phyloP scores from a whole-genome alignment of 2,797 vertebrate species.

The Sebastes nivosus region DNA sequence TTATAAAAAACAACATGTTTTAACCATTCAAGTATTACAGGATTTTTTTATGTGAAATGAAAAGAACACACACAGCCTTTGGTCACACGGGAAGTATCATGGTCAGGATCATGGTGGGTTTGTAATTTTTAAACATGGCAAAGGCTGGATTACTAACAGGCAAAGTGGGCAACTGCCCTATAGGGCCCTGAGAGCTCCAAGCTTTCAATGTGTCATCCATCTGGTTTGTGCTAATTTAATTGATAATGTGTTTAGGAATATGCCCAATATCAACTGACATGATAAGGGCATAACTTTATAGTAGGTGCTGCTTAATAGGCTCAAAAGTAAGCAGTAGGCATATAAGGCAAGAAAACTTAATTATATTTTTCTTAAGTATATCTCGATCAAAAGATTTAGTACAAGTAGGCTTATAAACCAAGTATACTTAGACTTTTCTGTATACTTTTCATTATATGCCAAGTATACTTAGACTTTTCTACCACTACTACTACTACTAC shows the following conservation, averaged over 20 bases:
- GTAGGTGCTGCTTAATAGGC: too few relatives aligned
- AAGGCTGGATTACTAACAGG: conserved; percentile 4
- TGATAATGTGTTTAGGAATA: background rate
- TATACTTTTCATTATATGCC: too few relatives aligned
- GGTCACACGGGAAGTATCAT: accelerated
- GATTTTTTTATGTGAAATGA: background rate
- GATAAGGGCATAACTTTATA: background rate
- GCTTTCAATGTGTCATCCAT: background rate
- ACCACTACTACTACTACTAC: too few relatives aligned
- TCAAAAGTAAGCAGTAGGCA: too few relatives aligned
- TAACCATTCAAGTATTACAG: background rate
- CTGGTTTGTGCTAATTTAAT: background rate
- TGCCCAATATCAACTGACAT: background rate
- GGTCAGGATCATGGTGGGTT: background rate
- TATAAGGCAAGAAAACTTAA: too few relatives aligned
- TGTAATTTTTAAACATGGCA: background rate
- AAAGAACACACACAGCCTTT: background rate
- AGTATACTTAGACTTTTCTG: too few relatives aligned
- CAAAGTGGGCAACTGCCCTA: background rate
- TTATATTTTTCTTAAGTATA: too few relatives aligned
- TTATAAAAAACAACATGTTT: background rate
- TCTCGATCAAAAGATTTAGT: too few relatives aligned
- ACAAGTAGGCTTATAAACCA: too few relatives aligned
- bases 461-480: too few relatives aligned
- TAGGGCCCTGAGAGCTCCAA: background rate